These are phyloP conservation scores for Periophthalmus modestus DNA, from an alignment of 2,113 vertebrate species.

Conservation along the genomic window DNA sequence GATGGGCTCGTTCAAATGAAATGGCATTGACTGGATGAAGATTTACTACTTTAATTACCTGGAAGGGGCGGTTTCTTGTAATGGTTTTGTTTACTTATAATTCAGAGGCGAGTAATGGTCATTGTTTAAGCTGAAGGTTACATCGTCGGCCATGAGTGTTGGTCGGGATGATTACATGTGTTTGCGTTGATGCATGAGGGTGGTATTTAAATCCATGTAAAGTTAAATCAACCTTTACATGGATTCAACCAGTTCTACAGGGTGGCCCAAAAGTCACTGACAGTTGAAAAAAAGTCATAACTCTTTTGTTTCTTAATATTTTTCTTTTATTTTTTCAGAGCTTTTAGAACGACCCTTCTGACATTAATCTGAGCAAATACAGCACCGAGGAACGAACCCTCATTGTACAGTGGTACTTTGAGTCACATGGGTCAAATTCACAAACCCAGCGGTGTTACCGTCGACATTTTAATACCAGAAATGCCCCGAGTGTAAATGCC, in stretches of 20 bases:
- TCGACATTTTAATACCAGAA: too few relatives aligned
- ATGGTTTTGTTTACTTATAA: conserved; percentile 7
- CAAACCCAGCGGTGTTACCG: too few relatives aligned
- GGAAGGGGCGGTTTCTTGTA: neutral
- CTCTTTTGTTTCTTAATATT: too few relatives aligned
- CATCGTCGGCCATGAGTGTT: neutral
- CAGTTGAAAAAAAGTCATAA: too few relatives aligned
- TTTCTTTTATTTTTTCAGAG: too few relatives aligned
- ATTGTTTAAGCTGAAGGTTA: neutral
- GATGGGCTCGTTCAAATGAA: conserved; percentile 5
- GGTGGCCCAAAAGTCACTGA: too few relatives aligned
- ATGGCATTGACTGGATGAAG: neutral
- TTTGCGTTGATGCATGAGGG: neutral
- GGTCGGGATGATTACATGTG: neutral
- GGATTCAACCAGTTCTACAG: neutral
- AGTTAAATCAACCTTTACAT: neutral
- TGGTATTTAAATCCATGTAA: neutral
- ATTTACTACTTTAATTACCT: conserved; percentile 5
- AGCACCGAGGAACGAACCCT: too few relatives aligned
- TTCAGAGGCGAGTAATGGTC: neutral
- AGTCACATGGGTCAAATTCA: too few relatives aligned
- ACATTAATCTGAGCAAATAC: too few relatives aligned
- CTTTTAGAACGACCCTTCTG: too few relatives aligned
- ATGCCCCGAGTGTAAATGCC: too few relatives aligned
- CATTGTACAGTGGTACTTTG: too few relatives aligned